Base-by-base conservation (phyloP, 2,888 invertebrate species). In the Nephrocerus scutellatus region DNA sequence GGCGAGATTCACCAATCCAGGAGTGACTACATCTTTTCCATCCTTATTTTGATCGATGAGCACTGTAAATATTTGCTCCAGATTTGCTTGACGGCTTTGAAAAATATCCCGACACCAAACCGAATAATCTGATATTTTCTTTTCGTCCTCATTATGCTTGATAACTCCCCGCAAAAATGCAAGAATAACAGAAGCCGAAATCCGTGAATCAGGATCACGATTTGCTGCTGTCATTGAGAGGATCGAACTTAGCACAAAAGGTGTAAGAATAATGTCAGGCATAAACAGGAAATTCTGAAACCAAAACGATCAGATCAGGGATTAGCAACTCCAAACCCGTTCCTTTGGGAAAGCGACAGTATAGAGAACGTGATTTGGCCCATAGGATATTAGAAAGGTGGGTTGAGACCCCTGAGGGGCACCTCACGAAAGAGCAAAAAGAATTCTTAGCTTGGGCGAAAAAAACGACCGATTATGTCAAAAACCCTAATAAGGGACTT, bases 171-270 rank as follows among this genome's bases (percentile, higher is more conserved):
- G 63, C 12, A 68, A 39, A 40, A 60, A 64, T 2, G 62, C 61
- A 12, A 68, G 47, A 9, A 68, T 38, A 4, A 55, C 41, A 3
- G 66, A 62, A 4, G 57, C 51, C 0, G 62, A 60, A 19, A 63
- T 45, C 6, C 56, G 55, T 4, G 56, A 51, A 42, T 66, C 65
- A 1, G 68, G 65, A 39, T 68, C 62, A n/a, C 68, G 63, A 47
- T 67, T 68, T 0, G 60, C 56, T 4, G 51, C 54, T 2, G 64
- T 61, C 66, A 68, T 66, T 0, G 64, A 59, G 10, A 80, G 62
- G 13, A 80, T 60, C 10, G 76, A 70, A 41, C 77, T 74, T n/a
- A 80, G 60, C 46, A 79, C 71, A 55, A 81, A 81, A 1, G 80
- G 76, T 47, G 79, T 74, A 19, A 81, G 57, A 28, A 79, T 60